Conservation (phyloP, 2,888 invertebrate species). For the Epistrophe eligans region DNA sequence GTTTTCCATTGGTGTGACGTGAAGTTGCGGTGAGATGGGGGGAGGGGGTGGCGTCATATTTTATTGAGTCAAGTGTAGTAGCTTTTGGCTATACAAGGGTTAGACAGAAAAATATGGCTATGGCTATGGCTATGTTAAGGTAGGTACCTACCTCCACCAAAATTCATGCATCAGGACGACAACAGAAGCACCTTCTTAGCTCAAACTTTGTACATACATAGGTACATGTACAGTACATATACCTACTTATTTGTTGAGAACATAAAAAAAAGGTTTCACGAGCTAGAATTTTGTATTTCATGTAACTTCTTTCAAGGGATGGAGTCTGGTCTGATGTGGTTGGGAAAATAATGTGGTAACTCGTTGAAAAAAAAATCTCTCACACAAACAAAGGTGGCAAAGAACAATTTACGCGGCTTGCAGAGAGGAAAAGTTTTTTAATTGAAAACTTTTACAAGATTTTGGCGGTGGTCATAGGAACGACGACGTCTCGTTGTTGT, state of each 20-base stretch:
- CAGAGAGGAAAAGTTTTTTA: conserved; percentile 66
- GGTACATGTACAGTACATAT: too few species aligned
- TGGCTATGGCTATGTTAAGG: not conserved
- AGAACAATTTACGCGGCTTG: conserved; percentile 54
- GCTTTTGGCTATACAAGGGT: conserved; percentile 15
- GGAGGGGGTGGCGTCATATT: conserved; percentile 40
- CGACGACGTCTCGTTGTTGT: not conserved
- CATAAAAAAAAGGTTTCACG: not conserved
- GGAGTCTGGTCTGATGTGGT: conserved; percentile 12
- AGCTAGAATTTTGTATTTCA: not conserved
- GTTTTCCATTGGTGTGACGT: not conserved
- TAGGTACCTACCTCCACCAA: conserved; percentile 1
- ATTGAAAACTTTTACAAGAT: conserved; percentile 69
- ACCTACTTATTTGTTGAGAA: conserved; percentile 33
- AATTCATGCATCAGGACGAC: conserved; percentile 38
- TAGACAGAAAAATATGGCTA: not conserved
- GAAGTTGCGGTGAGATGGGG: not conserved
- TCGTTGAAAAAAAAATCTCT: conserved; percentile 22
- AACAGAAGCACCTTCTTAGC: conserved; percentile 46
- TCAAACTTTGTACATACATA: conserved; percentile 46
- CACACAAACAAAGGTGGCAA: conserved; percentile 12
- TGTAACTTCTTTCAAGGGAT: not conserved
- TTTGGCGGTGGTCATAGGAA: conserved; percentile 38
- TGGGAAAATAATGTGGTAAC: conserved; percentile 18
- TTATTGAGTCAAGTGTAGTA: conserved; percentile 38